Evolutionary conservation across 2,113 vertebrate species (phyloP), one percentile per base, ranked within the genome.

Genomic region (Melanerpes aurifrons): DNA sequence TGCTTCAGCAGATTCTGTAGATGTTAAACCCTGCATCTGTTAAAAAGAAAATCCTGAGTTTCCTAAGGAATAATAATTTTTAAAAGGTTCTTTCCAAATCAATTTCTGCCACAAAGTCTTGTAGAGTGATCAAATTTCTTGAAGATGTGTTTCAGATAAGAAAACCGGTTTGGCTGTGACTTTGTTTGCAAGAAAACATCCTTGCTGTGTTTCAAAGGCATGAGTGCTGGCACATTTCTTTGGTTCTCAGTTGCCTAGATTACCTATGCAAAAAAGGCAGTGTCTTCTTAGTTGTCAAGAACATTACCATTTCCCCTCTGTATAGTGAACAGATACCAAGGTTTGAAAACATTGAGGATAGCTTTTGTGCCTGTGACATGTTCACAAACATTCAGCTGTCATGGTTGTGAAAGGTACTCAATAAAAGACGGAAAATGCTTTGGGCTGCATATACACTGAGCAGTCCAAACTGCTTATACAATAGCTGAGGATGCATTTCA

Each of bases 81-180:
- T 37, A 48, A 29, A n/a, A 3, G 1, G 3, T 1, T 47, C 9
- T 35, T 37, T 21, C 24, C 26, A 31, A 35, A 4, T 72, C 2
- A 20, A 48, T 81, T 95, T 75, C 54, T 78, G 14, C 22, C 48
- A 37, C 50, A n/a, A 37, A 37, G 4, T 47, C 37, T 35, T 50
- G 7, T 35, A 78, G 69, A 64, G 31, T 43, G 5, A 82, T 75
- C 37, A 48, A 32, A 43, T 87, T 82, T 79, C 68, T 82, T 72
- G 58, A 62, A 75, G 78, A 61, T 14, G 68, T 0, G 0, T 85
- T 87, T 86, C 81, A 78, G 31, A 43, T 82, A 64, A 84, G 58
- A 84, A 93, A 84, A 89, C 19, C 45, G 62, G 19, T 75, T 68
- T 87, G 78, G 3, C 63, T 58, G 48, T 57, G 31, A 25, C 31